These are phyloP conservation scores for Malacoraja senta DNA, from an alignment of 2,797 vertebrate species.

Conservation along the genomic window DNA sequence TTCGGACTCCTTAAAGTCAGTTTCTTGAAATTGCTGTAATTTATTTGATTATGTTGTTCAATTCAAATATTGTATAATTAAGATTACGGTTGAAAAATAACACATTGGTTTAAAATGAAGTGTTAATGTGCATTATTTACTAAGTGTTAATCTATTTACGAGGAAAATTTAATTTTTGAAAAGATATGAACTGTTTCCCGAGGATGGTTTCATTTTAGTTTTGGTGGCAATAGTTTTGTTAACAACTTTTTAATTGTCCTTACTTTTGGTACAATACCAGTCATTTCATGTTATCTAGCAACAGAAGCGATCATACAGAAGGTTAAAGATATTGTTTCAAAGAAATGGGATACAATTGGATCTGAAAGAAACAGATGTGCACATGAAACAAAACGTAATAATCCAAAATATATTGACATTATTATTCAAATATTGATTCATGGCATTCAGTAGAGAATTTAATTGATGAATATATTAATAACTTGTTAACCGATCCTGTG, in stretches of 20 bases:
- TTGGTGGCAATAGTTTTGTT: neutral
- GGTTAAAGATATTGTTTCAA: neutral
- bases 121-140: neutral
- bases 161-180: neutral
- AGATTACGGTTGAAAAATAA: neutral
- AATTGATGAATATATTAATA: slow-evolving; percentile 3
- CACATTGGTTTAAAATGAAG: neutral
- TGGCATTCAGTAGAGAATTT: neutral
- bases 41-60: neutral
- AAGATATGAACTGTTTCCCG: neutral
- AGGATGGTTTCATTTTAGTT: neutral
- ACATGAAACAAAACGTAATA: neutral
- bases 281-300: neutral
- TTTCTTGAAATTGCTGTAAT: neutral
- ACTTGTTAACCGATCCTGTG: neutral
- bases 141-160: neutral
- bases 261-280: neutral
- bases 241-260: neutral
- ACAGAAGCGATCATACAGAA: neutral
- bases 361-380: neutral
- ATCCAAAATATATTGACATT: neutral
- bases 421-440: neutral
- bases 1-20: neutral
- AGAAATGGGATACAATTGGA: neutral
- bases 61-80: neutral